Percentiles rank a stretch among this genome's conserved stretches.
These are phyloP conservation scores for Ptychochromis oligacanthus DNA, from an alignment of 2,113 vertebrate genomes.

Conservation along the genomic window DNA sequence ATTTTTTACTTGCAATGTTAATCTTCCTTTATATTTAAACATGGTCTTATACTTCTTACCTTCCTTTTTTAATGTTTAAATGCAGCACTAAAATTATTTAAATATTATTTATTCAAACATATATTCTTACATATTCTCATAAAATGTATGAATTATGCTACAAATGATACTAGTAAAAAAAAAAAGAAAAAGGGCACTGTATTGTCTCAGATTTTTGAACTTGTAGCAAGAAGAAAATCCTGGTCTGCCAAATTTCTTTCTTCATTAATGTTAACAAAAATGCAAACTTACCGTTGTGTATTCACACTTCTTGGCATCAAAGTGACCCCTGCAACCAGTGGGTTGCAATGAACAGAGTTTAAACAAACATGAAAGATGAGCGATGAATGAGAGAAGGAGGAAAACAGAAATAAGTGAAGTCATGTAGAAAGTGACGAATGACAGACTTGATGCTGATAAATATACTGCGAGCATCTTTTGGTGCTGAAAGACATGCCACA, in stretches of 20 bases:
- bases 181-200: too few relatives aligned
- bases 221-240: background rate
- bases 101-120: background rate
- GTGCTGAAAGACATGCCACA: constrained; percentile 14
- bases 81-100: background rate
- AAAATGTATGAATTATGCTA: background rate
- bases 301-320: constrained; percentile 63
- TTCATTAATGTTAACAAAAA: constrained; percentile 54
- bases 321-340: constrained; percentile 51
- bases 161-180: background rate
- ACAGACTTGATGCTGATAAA: constrained; percentile 52
- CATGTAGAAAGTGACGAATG: constrained; percentile 59
- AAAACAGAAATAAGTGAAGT: constrained; percentile 69
- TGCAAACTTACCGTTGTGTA: constrained; percentile 38
- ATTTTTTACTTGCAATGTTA: constrained; percentile 23
- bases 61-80: background rate
- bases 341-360: constrained; percentile 68
- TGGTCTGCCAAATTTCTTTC: constrained; percentile 60
- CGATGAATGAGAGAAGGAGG: constrained; percentile 59
- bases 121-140: background rate
- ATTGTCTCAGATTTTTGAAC: background rate
- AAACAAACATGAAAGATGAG: constrained; percentile 71
- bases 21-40: constrained; percentile 21
- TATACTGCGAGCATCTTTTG: constrained; percentile 28
- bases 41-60: background rate